phyloP scores from a whole-genome alignment of 92 coral and sea anemone genomes.

The Pocillopora meandrina region DNA sequence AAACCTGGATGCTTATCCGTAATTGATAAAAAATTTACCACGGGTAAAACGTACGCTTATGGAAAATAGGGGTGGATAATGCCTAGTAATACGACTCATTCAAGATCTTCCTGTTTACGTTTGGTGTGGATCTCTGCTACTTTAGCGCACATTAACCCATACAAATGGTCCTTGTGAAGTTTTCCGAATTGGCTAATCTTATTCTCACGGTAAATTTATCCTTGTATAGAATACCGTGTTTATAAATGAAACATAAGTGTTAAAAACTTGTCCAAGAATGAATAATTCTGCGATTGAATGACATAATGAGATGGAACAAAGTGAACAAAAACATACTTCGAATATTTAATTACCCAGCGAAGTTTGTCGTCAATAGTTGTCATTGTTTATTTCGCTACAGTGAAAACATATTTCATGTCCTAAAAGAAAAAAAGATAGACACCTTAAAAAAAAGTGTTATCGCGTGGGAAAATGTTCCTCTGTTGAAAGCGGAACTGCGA shows the following conservation, averaged over 20 bases:
- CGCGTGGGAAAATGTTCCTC: constrained; percentile 3
- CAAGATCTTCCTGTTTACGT: too few species aligned
- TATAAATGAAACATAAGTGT: not conserved
- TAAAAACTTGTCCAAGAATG: not conserved
- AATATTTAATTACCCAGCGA: not conserved
- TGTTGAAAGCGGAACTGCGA: not conserved
- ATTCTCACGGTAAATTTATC: constrained; percentile 20
- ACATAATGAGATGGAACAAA: not conserved
- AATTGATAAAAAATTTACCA: too few species aligned
- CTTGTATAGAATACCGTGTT: not conserved
- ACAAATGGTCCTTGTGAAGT: not conserved
- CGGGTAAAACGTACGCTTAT: too few species aligned
- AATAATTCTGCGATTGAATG: not conserved
- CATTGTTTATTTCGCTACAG: not conserved
- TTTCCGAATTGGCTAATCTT: not conserved
- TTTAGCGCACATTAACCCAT: not conserved
- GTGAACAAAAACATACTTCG: not conserved
- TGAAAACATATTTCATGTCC: not conserved
- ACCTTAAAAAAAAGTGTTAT: not conserved
- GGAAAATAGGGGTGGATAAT: too few species aligned
- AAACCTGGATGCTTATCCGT: too few species aligned
- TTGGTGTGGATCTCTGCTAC: too few species aligned
- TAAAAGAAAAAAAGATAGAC: not conserved
- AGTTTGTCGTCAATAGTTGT: not conserved
- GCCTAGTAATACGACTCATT: too few species aligned